Conservation (phyloP, 2,113 vertebrate genomes). For the Sterna hirundo region DNA sequence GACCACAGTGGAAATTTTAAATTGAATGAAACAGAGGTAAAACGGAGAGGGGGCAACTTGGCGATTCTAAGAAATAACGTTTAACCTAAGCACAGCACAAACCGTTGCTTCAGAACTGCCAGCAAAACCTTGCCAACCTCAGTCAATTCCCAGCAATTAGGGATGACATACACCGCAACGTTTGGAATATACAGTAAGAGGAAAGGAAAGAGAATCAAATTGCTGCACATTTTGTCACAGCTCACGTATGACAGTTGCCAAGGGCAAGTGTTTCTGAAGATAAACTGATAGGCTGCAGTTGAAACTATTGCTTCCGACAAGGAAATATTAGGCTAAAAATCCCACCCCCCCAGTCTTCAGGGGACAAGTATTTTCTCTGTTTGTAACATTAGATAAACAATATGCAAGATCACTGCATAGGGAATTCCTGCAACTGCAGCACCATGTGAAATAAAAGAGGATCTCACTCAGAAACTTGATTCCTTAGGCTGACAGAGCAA, state of each 20-base stretch:
- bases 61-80: background rate
- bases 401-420: background rate
- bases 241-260: background rate
- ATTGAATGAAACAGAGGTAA: background rate
- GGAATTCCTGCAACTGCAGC: background rate
- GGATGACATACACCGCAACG: background rate
- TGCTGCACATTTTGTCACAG: background rate
- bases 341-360: background rate
- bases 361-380: background rate
- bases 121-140: background rate
- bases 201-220: background rate
- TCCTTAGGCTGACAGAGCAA: background rate
- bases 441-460: background rate
- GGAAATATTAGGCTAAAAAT: background rate
- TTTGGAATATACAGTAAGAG: background rate
- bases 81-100: background rate
- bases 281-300: background rate
- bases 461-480: background rate
- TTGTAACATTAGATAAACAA: background rate
- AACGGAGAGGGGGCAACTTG: background rate
- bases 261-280: background rate
- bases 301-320: background rate
- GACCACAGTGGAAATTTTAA: background rate
- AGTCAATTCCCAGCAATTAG: background rate
- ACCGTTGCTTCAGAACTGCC: background rate